Percentiles rank a stretch among this genome's conserved stretches.
These are phyloP conservation scores for Belonocnema kinseyi DNA, from an alignment of 1,140 invertebrate genomes.

Conservation along the genomic window DNA sequence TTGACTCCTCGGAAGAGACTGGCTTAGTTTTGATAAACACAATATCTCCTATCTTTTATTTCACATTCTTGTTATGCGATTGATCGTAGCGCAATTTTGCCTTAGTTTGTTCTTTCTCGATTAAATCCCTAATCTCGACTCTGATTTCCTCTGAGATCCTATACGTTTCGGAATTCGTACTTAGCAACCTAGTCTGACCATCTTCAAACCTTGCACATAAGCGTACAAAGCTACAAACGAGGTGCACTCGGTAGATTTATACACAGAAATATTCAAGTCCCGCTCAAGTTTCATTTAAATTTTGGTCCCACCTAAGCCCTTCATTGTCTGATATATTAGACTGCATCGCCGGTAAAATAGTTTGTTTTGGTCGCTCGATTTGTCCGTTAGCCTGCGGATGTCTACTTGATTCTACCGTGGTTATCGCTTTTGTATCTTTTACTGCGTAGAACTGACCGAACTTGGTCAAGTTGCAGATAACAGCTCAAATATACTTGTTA, in stretches of 20 bases:
- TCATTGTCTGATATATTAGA: neutral
- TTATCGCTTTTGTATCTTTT: neutral
- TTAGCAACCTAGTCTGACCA: slow-evolving; percentile 8
- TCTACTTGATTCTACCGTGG: slow-evolving; percentile 35
- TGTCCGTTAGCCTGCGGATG: slow-evolving; percentile 55
- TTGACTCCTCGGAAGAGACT: no score
- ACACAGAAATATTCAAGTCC: slow-evolving; percentile 38
- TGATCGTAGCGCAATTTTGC: slow-evolving; percentile 37
- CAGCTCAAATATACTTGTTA: no score
- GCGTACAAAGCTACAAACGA: slow-evolving; percentile 40
- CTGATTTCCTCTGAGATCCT: slow-evolving; percentile 12
- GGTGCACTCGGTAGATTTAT: no score
- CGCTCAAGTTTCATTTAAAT: slow-evolving; percentile 30
- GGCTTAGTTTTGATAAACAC: no score
- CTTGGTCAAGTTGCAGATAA: no score
- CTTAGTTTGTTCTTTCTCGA: slow-evolving; percentile 30
- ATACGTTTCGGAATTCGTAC: neutral
- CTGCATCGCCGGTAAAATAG: slow-evolving; percentile 33
- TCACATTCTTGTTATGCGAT: slow-evolving; percentile 20
- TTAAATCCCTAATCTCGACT: slow-evolving; percentile 17
- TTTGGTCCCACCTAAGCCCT: slow-evolving; percentile 34
- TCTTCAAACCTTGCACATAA: slow-evolving; percentile 37
- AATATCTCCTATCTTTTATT: no score
- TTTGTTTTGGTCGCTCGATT: slow-evolving; percentile 29
- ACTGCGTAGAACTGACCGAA: slow-evolving; percentile 30